Evolutionary conservation across 2,113 vertebrate genomes (phyloP), one percentile per base, ranked within the genome.

Genomic region (Pterocles gutturalis): DNA sequence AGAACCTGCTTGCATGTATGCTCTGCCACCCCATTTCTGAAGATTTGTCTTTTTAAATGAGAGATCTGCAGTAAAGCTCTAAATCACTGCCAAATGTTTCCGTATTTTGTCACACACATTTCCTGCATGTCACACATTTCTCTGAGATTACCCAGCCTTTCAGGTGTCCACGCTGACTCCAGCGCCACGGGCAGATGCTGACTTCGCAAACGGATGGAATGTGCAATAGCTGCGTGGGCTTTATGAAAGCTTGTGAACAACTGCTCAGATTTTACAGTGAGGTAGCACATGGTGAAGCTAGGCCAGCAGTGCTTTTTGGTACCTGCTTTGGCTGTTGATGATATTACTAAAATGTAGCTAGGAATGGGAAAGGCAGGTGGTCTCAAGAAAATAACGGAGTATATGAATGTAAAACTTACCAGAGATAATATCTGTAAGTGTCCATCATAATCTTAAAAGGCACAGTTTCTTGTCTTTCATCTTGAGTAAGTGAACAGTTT

Each of bases 161-260:
- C 48, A 28, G 29, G 48, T 5, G 0, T 16, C 29, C 18, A 7
- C 0, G 1, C 51, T 24, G 51, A 58, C 17, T 38, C 43, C 29
- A 4, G 17, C 1, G 0, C 41, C 19, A 26, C 3, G 0, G 36
- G 38, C 58, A 34, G n/a, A 8, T 15, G 18, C n/a, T 11, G 28
- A 21, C 64, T 77, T 55, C 55, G 29, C 43, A 46, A 51, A 46
- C 0, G 1, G 49, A 34, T 36, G 55, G 36, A 24, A 25, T 0
- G 16, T 11, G 28, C 41, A 22, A 14, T 17, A 49, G 79, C 60
- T 7, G 1, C 2, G 1, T 12, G 26, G 33, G 34, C 46, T 7
- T 7, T 11, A 2, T 5, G 25, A 79, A 46, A 73, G 54, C 41
- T 20, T 33, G 19, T 4, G 29, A 62, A 21, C 7, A 24, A 4